These are phyloP conservation scores for Enchytraeus crypticus DNA, from an alignment of 2,888 invertebrate genomes.

Conservation along the genomic window DNA sequence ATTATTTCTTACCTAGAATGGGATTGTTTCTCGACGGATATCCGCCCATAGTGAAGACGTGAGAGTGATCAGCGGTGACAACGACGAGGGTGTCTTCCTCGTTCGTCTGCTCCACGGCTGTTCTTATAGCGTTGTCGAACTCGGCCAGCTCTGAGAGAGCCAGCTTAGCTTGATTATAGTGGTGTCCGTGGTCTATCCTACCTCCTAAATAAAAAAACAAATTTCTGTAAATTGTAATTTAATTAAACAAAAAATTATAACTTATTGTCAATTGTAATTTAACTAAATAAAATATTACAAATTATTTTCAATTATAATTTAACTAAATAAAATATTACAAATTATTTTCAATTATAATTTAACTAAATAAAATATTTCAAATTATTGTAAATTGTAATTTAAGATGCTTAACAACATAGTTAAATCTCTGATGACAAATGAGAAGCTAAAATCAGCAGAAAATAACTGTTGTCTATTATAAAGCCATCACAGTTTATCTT, in stretches of 20 bases:
- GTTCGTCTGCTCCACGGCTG: slow-evolving; percentile 55
- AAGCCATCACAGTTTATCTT: too few species aligned
- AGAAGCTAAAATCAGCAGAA: too few species aligned
- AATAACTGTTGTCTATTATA: too few species aligned
- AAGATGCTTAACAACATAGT: too few species aligned
- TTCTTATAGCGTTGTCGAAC: slow-evolving; percentile 64
- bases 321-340: too few species aligned
- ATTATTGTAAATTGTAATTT: too few species aligned
- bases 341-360: too few species aligned
- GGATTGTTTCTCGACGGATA: slow-evolving; percentile 38
- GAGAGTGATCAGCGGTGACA: slow-evolving; percentile 52
- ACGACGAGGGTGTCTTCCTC: slow-evolving; percentile 68
- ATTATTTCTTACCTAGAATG: slow-evolving; percentile 34
- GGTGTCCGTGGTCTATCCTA: slow-evolving; percentile 50
- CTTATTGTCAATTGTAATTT: background rate
- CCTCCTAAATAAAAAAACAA: slow-evolving; percentile 32
- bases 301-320: too few species aligned
- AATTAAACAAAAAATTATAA: background rate
- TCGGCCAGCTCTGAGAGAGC: slow-evolving; percentile 72
- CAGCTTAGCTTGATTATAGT: slow-evolving; percentile 54
- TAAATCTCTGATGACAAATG: too few species aligned
- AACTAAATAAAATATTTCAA: too few species aligned
- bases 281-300: background rate
- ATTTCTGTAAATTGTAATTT: background rate
- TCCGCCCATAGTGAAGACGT: slow-evolving; percentile 42